Conservation (phyloP, 2,113 vertebrate species). For the Lutjanus erythropterus region DNA sequence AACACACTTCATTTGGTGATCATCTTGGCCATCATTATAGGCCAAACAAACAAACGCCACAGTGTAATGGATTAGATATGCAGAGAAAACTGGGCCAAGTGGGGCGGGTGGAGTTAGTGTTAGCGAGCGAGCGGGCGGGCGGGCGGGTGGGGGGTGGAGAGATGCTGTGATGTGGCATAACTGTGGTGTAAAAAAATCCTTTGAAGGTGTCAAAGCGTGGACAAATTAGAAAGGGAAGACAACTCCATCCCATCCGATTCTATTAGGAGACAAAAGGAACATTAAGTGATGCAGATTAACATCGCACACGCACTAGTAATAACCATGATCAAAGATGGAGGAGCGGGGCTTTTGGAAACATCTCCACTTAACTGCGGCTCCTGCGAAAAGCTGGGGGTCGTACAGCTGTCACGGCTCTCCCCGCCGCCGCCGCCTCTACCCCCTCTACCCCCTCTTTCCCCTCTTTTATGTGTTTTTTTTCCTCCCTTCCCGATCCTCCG, state of each 20-base stretch:
- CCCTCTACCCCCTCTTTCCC: conserved; percentile 18
- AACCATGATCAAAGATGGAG: conserved; percentile 49
- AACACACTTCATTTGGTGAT: conserved; percentile 53
- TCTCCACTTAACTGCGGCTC: conserved; percentile 46
- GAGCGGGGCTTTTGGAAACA: conserved; percentile 39
- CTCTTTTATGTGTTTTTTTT: conserved; percentile 13
- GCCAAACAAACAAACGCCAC: conserved; percentile 44
- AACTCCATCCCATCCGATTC: conserved; percentile 39
- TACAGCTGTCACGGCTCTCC: conserved; percentile 58
- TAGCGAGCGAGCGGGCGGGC: too few species aligned
- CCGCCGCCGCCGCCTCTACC: background rate
- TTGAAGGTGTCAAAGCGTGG: conserved; percentile 51
- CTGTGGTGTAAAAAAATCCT: background rate
- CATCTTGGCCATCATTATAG: conserved; percentile 42
- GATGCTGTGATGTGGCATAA: conserved; percentile 34
- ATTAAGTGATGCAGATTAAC: conserved; percentile 63
- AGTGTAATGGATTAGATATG: conserved; percentile 49
- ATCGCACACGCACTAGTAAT: conserved; percentile 1
- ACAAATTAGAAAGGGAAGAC: conserved; percentile 51
- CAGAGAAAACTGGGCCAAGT: conserved; percentile 55
- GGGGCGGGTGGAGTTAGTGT: conserved; percentile 19
- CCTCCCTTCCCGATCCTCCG: conserved; percentile 6
- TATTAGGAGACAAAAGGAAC: conserved; percentile 57
- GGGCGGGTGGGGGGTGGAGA: background rate
- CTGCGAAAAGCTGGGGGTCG: conserved; percentile 43